Evolutionary conservation across 2,888 invertebrate species (phyloP).

Genomic region (Drosophila neonasuta): DNA sequence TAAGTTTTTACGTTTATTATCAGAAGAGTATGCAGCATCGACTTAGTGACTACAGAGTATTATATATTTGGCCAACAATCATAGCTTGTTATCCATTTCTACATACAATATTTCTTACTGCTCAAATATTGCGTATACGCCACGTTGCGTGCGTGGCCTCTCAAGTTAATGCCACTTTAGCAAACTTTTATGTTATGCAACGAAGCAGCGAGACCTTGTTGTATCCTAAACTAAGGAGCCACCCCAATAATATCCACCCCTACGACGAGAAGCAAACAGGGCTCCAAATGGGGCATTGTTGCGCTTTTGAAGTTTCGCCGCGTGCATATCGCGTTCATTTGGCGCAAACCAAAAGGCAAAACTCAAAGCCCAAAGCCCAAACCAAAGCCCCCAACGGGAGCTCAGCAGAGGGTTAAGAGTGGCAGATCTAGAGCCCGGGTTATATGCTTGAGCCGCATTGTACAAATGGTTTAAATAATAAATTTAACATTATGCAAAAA

Average conservation of each 20-base stretch:
- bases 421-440: slow-evolving; percentile 39
- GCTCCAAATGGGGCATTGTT: slow-evolving; percentile 47
- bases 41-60: background rate
- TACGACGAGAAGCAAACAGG: slow-evolving; percentile 16
- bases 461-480: slow-evolving; percentile 70
- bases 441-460: slow-evolving; percentile 61
- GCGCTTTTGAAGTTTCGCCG: slow-evolving; percentile 71
- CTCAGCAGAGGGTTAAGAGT: slow-evolving; percentile 1
- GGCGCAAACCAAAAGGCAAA: slow-evolving; percentile 39
- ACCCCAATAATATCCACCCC: background rate
- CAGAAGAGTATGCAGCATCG: no score
- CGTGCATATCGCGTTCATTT: slow-evolving; percentile 71
- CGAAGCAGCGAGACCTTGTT: slow-evolving; percentile 28
- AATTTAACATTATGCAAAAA: slow-evolving; percentile 49
- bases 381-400: slow-evolving; percentile 13
- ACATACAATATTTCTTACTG: slow-evolving; percentile 18
- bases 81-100: background rate
- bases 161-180: slow-evolving; percentile 63
- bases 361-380: slow-evolving; percentile 34
- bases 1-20: no score
- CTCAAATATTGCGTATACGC: slow-evolving; percentile 60
- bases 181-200: slow-evolving; percentile 60
- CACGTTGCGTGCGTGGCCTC: slow-evolving; percentile 45
- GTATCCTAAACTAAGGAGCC: slow-evolving; percentile 12
- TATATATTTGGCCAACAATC: background rate